Percentiles rank a stretch among this genome's conserved stretches.
These are phyloP conservation scores for Bombus picipes DNA, from an alignment of 1,140 invertebrate genomes.

Conservation along the genomic window DNA sequence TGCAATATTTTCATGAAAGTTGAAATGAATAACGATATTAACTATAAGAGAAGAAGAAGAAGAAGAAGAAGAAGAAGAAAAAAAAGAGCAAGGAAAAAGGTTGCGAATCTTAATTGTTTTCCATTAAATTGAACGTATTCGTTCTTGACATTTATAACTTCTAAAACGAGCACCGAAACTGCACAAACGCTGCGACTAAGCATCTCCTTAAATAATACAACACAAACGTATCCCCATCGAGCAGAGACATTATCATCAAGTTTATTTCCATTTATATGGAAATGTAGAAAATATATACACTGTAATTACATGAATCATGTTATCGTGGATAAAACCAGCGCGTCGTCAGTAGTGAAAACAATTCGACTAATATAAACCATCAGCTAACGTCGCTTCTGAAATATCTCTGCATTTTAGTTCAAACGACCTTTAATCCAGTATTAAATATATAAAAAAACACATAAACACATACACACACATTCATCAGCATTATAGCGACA, in stretches of 20 bases:
- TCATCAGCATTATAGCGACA: background rate
- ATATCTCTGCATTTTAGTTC: background rate
- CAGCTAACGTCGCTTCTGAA: background rate
- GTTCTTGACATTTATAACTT: background rate
- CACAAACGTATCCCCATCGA: background rate
- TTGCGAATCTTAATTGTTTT: too few relatives aligned
- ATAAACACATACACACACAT: background rate
- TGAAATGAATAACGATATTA: too few relatives aligned
- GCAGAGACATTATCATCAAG: background rate
- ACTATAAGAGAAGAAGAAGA: too few relatives aligned
- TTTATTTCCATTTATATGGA: constrained; percentile 1
- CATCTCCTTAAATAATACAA: background rate
- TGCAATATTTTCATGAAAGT: too few relatives aligned
- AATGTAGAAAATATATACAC: background rate
- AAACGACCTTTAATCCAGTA: background rate
- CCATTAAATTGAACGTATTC: too few relatives aligned
- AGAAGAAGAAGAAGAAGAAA: too few relatives aligned
- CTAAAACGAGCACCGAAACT: background rate
- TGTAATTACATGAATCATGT: constrained; percentile 13
- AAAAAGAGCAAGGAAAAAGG: too few relatives aligned
- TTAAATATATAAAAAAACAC: background rate
- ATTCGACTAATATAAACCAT: constrained; percentile 1
- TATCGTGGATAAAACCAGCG: background rate
- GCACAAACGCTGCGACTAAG: background rate
- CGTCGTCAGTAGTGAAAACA: background rate